Conservation (phyloP, 1,140 invertebrate species). For the Acromyrmex heyeri region DNA sequence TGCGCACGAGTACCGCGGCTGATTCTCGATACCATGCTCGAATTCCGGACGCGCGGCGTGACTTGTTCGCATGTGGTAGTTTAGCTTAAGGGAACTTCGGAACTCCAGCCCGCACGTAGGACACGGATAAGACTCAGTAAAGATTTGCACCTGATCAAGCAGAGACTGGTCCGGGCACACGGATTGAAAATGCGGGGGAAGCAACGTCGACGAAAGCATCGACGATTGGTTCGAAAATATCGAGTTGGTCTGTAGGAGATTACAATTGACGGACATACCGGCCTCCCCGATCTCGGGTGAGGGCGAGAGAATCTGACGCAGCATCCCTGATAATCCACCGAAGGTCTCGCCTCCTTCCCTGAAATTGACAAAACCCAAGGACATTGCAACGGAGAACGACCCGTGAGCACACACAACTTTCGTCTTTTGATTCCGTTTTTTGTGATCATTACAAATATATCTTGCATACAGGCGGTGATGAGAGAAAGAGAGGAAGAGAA, state of each 20-base stretch:
- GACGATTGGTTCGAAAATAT: slow-evolving; percentile 81
- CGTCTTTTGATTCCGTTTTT: slow-evolving; percentile 54
- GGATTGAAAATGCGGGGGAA: slow-evolving; percentile 66
- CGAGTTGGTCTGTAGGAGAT: slow-evolving; percentile 79
- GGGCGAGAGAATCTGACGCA: slow-evolving; percentile 85
- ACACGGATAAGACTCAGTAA: slow-evolving; percentile 82
- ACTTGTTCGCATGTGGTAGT: slow-evolving; percentile 83
- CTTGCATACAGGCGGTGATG: slow-evolving; percentile 58
- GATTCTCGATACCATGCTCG: slow-evolving; percentile 73
- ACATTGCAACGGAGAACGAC: slow-evolving; percentile 79
- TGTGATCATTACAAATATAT: slow-evolving; percentile 65
- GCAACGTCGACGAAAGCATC: slow-evolving; percentile 76
- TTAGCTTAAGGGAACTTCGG: slow-evolving; percentile 82
- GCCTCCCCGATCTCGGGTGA: slow-evolving; percentile 82
- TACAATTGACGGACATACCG: slow-evolving; percentile 77
- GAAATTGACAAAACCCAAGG: slow-evolving; percentile 85
- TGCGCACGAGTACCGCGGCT: slow-evolving; percentile 80
- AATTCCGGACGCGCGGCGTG: slow-evolving; percentile 76
- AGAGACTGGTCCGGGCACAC: slow-evolving; percentile 74
- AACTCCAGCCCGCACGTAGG: slow-evolving; percentile 83
- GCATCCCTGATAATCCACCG: slow-evolving; percentile 85
- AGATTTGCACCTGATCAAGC: slow-evolving; percentile 80
- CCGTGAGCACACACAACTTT: slow-evolving; percentile 53
- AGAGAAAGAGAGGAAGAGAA: slow-evolving; percentile 4
- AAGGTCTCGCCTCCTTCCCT: slow-evolving; percentile 84